Base-by-base conservation (phyloP, 92 coral and sea anemone species). In the Zoanthus solanderi region DNA sequence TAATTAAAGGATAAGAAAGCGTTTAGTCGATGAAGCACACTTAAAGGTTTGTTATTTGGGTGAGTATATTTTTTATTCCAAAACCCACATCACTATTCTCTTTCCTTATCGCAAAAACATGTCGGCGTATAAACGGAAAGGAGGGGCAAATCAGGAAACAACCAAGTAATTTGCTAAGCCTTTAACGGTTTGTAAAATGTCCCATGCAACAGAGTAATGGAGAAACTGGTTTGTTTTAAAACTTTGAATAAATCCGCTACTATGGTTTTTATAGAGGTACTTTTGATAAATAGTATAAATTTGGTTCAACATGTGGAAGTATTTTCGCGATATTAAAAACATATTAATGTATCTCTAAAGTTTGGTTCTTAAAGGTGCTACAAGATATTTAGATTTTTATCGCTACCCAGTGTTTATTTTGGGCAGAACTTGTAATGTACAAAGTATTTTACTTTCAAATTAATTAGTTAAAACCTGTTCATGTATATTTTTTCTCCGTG, bases 111-210 rank as follows among this genome's bases (percentile, higher is more conserved):
- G 46, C 85, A 0, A 28, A 81, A 67, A 65, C 75, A 81, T 53
- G 75, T 46, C 75, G 85, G 85, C 85, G 75, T 28, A 46, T 2
- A 10, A 66, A 48, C 85, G 85, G 85, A 81, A 81, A 73, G 85
- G 85, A 66, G 85, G 37, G 75, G 54, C 47, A 12, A 6, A 28
- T 9, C 85, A 81, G 85, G 85, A 81, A 81, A 50, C 60, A 47
- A 18, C 14, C 14, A 4, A 81, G 63, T 34, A 60, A 81, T 81
- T 66, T 71, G 56, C 34, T 68, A 79, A 81, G 46, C 75, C 66
- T 81, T 81, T 65, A 81, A 81, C 75, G 53, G 44, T 81, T 67
- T 63, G 16, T 66, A 81, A 81, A 65, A 71, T 48, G 66, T 50
- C 37, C 9, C 45, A 81, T 81, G 61, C 47, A 65, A 66, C 47